These are phyloP conservation scores for Manis pentadactyla DNA, from an alignment of 2,797 vertebrate genomes.

Conservation along the genomic window DNA sequence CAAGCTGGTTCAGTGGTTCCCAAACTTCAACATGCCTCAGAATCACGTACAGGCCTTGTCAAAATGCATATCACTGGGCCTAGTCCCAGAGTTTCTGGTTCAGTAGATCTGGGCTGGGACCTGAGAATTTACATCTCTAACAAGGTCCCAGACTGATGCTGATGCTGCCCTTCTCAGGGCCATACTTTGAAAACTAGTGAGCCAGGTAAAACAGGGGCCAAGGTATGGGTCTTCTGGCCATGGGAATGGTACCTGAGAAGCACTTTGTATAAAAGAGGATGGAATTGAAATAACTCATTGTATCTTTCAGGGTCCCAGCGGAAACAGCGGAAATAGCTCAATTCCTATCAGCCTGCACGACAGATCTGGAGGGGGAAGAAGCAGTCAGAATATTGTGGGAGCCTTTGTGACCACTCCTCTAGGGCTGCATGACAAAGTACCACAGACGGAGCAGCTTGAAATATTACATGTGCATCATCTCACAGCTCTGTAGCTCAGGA, in stretches of 20 bases:
- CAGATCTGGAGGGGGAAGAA: neutral
- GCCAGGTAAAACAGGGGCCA: neutral
- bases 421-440: neutral
- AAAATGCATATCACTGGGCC: neutral
- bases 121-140: neutral
- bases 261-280: neutral
- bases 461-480: neutral
- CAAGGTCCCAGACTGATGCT: neutral
- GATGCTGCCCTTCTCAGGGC: neutral
- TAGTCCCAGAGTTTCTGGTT: neutral
- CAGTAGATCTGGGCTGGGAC: neutral
- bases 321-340: too few species aligned
- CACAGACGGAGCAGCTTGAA: neutral
- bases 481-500: neutral
- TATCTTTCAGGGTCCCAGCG: neutral
- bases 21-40: neutral
- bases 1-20: neutral
- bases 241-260: neutral
- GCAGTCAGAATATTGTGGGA: neutral
- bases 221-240: neutral
- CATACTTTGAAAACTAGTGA: neutral
- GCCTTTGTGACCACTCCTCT: neutral
- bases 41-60: neutral
- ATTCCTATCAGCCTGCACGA: too few species aligned
- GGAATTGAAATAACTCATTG: neutral